phyloP scores from a whole-genome alignment of 92 coral and sea anemone species.

The Parazoanthus darwini region DNA sequence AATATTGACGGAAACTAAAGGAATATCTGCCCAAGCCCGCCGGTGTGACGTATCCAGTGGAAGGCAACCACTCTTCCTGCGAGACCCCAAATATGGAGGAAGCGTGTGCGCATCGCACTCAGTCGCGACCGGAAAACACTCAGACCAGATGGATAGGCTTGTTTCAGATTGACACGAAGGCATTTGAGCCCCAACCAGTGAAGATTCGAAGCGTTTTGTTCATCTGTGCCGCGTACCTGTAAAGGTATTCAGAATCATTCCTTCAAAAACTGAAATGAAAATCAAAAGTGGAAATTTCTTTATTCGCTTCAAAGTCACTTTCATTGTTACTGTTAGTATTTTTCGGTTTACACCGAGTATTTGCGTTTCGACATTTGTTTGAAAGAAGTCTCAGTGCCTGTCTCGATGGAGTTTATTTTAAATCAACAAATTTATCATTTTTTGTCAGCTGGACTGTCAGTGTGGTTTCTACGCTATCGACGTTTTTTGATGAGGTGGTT shows the following conservation, averaged over 20 bases:
- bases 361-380: too few relatives aligned
- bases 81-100: not conserved
- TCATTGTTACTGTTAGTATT: not conserved
- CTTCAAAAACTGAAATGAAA: not conserved
- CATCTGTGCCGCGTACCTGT: too few relatives aligned
- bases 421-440: not conserved
- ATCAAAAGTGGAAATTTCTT: not conserved
- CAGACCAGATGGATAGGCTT: not conserved
- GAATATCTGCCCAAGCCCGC: slow-evolving; percentile 21
- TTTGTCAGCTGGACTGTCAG: not conserved
- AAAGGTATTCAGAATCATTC: not conserved
- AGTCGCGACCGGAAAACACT: slow-evolving; percentile 8
- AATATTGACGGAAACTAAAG: slow-evolving; percentile 22
- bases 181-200: not conserved
- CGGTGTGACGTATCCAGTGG: slow-evolving; percentile 5
- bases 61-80: slow-evolving; percentile 2
- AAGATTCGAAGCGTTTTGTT: not conserved
- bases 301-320: too few relatives aligned
- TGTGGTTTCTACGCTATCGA: not conserved
- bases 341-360: too few relatives aligned
- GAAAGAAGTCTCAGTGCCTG: not conserved
- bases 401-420: not conserved
- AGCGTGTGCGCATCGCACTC: not conserved
- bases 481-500: not conserved
- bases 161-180: not conserved